Percentiles rank a stretch among this genome's conserved stretches.
These are phyloP conservation scores for Xenentodon cancila DNA, from an alignment of 2,797 vertebrate species.

Conservation along the genomic window DNA sequence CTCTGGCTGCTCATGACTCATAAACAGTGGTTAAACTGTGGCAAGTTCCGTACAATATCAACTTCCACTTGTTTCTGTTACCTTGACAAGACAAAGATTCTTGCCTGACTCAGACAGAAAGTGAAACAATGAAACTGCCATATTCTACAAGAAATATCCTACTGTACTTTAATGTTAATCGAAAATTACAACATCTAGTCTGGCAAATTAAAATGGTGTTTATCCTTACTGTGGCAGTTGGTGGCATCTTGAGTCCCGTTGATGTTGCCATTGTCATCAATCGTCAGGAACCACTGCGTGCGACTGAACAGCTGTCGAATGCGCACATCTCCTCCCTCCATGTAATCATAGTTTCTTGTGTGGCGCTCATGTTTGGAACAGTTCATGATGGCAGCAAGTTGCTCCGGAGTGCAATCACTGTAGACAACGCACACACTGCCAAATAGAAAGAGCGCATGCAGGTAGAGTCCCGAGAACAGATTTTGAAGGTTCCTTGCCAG, in stretches of 20 bases:
- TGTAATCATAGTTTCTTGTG: conserved; percentile 98
- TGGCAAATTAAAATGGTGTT: too few relatives aligned
- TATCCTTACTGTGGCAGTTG: conserved; percentile 95
- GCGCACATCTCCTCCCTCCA: conserved; percentile 98
- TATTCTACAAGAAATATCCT: neutral
- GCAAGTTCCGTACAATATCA: conserved; percentile 56
- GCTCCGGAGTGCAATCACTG: conserved; percentile 94
- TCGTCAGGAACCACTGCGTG: conserved; percentile 98
- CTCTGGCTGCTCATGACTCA: conserved; percentile 52
- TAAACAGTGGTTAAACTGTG: conserved; percentile 48
- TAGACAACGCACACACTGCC: conserved; percentile 90
- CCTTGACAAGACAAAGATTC: neutral
- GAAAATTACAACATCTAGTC: neutral
- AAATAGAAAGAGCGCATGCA: conserved; percentile 92
- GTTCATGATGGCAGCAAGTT: conserved; percentile 94
- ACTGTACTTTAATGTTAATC: neutral
- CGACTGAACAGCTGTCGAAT: conserved; percentile 97
- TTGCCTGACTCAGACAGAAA: conserved; percentile 24
- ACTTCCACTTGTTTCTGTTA: conserved; percentile 48
- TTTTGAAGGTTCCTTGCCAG: conserved; percentile 97
- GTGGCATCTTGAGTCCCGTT: conserved; percentile 94
- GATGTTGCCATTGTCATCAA: conserved; percentile 94
- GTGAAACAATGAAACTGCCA: conserved; percentile 6
- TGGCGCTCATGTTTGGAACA: conserved; percentile 96
- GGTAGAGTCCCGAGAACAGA: conserved; percentile 94